Percentiles rank a stretch among this genome's conserved stretches.
These are phyloP conservation scores for Anodontia alba DNA, from an alignment of 2,888 invertebrate species.

Conservation along the genomic window DNA sequence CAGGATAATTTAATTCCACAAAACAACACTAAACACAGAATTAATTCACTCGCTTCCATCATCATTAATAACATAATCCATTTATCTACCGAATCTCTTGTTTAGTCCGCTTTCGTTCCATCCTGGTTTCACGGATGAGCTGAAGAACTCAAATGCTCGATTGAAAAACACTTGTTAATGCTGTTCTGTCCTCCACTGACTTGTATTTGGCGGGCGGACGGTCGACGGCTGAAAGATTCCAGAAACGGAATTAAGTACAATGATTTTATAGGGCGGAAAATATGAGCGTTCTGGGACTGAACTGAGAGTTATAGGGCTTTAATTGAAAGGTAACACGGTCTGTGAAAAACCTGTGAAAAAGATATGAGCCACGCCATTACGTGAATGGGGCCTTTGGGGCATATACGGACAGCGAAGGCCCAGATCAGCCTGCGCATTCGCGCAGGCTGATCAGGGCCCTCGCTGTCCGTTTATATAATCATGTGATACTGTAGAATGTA, in stretches of 20 bases:
- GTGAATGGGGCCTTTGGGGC: too few species aligned
- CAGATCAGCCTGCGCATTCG: too few species aligned
- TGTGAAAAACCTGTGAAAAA: neutral
- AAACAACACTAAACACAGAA: slow-evolving; percentile 14
- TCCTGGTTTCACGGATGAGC: neutral
- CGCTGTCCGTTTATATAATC: too few species aligned
- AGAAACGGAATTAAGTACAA: neutral
- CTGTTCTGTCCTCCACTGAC: neutral
- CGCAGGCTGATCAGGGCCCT: too few species aligned
- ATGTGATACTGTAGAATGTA: too few species aligned
- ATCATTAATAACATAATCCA: slow-evolving; percentile 3
- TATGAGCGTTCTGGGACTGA: slow-evolving; percentile 9
- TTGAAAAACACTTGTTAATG: neutral
- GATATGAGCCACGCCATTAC: too few species aligned
- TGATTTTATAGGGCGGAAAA: slow-evolving; percentile 4
- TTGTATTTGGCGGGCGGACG: neutral
- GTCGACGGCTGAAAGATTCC: neutral
- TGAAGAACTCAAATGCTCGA: neutral
- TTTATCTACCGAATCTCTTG: slow-evolving; percentile 1
- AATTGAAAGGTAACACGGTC: neutral
- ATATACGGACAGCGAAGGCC: too few species aligned
- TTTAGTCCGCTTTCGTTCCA: neutral
- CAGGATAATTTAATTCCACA: neutral
- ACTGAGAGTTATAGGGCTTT: neutral
- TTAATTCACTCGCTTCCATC: neutral